Percentiles rank a stretch among this genome's conserved stretches.
Conservation (phyloP, 2,888 invertebrate genomes). For the Rhogogaster chlorosoma region DNA sequence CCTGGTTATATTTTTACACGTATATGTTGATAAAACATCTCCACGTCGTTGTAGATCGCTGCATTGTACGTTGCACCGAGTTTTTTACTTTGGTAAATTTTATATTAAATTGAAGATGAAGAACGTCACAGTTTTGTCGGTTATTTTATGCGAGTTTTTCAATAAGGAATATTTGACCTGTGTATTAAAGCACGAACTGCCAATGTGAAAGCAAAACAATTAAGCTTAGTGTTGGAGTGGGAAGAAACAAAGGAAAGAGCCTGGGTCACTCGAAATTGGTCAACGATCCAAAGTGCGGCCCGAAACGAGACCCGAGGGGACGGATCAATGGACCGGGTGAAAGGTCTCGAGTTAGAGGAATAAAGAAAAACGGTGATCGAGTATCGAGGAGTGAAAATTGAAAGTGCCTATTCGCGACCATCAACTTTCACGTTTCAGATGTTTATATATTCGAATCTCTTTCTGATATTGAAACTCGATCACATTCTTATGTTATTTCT, state of each 20-base stretch:
- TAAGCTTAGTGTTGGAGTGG: neutral
- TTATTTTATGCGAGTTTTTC: neutral
- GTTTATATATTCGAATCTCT: neutral
- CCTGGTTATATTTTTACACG: neutral
- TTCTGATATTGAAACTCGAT: conserved; percentile 19
- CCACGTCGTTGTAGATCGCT: neutral
- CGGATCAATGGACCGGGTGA: conserved; percentile 34
- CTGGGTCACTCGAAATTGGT: conserved; percentile 38
- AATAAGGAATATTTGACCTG: neutral
- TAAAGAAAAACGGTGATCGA: conserved; percentile 40
- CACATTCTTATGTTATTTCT: neutral
- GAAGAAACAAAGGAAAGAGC: conserved; percentile 35
- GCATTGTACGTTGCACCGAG: neutral
- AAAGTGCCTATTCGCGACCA: conserved; percentile 1
- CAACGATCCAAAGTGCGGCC: conserved; percentile 27
- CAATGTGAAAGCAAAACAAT: conserved; percentile 25
- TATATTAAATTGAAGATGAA: neutral
- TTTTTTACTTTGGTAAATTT: neutral
- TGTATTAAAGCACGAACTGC: neutral
- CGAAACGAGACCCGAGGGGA: conserved; percentile 42
- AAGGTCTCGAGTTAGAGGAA: conserved; percentile 20
- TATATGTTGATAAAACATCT: neutral
- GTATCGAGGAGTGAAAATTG: conserved; percentile 43
- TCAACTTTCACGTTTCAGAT: neutral
- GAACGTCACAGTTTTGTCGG: neutral